A percentile compares a stretch with the other conserved stretches of the same genome.
phyloP scores from a whole-genome alignment of 1,140 invertebrate species.

The Harlomillsia oculata region DNA sequence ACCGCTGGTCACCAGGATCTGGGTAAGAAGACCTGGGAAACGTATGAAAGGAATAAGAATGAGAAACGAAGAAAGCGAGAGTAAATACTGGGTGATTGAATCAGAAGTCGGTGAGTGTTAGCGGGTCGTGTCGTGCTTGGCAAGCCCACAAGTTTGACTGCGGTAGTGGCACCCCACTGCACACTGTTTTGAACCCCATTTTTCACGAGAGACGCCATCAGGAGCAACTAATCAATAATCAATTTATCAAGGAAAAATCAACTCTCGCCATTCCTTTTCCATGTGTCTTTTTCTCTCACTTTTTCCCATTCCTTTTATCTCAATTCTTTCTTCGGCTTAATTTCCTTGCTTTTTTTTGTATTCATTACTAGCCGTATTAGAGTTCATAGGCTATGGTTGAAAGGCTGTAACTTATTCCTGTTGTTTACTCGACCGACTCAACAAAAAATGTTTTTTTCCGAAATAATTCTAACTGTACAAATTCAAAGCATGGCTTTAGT shows the following conservation, averaged over 20 bases:
- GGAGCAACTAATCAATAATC: constrained; percentile 25
- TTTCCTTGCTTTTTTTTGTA: background rate
- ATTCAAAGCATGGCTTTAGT: no score
- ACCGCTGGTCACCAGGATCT: no score
- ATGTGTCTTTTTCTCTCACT: constrained; percentile 11
- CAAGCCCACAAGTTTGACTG: no score
- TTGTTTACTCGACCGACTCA: background rate
- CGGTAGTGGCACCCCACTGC: constrained; percentile 10
- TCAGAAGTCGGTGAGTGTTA: no score
- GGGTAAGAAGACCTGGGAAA: no score
- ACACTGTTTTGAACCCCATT: background rate
- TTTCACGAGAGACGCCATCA: constrained; percentile 4
- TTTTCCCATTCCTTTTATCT: constrained; percentile 12
- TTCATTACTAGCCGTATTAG: background rate
- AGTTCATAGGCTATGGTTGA: no score
- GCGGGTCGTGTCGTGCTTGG: background rate
- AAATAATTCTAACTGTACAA: no score
- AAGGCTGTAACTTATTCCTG: background rate
- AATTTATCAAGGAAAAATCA: constrained; percentile 28
- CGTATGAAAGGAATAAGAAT: no score
- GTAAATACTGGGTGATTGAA: no score
- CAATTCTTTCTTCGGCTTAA: background rate
- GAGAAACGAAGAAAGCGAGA: no score
- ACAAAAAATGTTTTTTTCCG: background rate
- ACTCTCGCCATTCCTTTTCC: constrained; percentile 26